Evolutionary conservation across 2,113 vertebrate species (phyloP).

Genomic region (Sinocyclocheilus grahami): DNA sequence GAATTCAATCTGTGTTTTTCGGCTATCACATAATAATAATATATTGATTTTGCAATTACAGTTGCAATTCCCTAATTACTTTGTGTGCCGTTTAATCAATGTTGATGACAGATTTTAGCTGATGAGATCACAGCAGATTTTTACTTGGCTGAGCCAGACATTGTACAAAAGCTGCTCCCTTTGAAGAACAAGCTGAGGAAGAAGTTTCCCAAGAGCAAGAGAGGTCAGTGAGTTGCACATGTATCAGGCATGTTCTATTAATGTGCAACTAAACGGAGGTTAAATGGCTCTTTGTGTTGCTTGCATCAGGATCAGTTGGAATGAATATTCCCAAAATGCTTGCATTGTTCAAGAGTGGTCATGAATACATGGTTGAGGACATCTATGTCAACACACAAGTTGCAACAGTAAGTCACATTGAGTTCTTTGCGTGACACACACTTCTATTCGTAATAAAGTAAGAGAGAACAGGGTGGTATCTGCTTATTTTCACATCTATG

Average conservation of each 20-base stretch:
- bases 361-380: constrained; percentile 82
- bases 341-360: constrained; percentile 79
- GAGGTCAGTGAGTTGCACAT: constrained; percentile 60
- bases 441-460: not conserved
- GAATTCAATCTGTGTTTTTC: too few species aligned
- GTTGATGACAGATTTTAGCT: constrained; percentile 83
- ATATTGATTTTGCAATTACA: too few species aligned
- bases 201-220: constrained; percentile 84
- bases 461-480: too few species aligned
- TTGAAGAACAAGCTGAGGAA: constrained; percentile 84
- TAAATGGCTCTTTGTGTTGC: not conserved
- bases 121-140: constrained; percentile 85
- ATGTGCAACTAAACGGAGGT: not conserved
- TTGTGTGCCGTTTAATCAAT: not conserved
- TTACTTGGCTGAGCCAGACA: constrained; percentile 86
- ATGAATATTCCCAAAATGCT: constrained; percentile 84
- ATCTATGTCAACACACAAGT: constrained; percentile 75
- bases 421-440: not conserved
- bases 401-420: constrained; percentile 72
- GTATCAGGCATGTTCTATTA: not conserved
- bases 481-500: not conserved
- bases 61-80: too few species aligned
- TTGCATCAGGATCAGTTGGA: constrained; percentile 79
- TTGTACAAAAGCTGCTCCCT: constrained; percentile 78
- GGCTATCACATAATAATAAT: too few species aligned